Conservation (phyloP, 2,113 vertebrate species). For the Pseudorasbora parva region DNA sequence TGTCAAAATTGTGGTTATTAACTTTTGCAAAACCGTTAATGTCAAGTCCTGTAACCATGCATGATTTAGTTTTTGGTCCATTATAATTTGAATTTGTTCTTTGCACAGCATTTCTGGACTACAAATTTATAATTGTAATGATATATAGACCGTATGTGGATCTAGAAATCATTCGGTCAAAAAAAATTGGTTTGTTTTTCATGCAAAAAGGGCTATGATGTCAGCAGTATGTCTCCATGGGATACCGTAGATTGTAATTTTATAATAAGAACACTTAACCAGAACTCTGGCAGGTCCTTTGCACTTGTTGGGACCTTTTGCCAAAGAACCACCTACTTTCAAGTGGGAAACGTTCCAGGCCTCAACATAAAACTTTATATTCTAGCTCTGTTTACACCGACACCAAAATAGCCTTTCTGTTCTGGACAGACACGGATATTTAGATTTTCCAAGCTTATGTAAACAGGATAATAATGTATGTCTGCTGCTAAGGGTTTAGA, state of each 20-base stretch:
- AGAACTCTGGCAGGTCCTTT: conserved; percentile 27
- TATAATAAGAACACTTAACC: conserved; percentile 21
- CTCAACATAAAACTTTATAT: conserved; percentile 13
- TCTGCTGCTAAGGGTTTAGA: background rate
- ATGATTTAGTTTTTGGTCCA: background rate
- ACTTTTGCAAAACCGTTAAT: too few species aligned
- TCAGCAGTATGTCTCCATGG: background rate
- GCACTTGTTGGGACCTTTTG: conserved; percentile 12
- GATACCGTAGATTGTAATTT: conserved; percentile 1
- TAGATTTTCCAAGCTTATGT: conserved; percentile 20
- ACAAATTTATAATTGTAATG: background rate
- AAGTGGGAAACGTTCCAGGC: conserved; percentile 3
- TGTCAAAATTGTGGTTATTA: too few species aligned
- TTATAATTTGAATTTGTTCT: background rate
- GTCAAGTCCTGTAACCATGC: too few species aligned
- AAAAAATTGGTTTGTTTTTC: background rate
- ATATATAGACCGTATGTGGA: too few species aligned
- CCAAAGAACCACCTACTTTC: conserved; percentile 26
- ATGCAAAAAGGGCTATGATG: background rate
- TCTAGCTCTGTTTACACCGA: background rate
- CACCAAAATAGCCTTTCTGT: conserved; percentile 22
- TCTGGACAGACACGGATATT: background rate
- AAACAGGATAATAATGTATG: conserved; percentile 21
- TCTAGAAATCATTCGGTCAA: too few species aligned
- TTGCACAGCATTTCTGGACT: background rate